phyloP scores from a whole-genome alignment of 2,113 vertebrate genomes.

The Dascyllus trimaculatus region DNA sequence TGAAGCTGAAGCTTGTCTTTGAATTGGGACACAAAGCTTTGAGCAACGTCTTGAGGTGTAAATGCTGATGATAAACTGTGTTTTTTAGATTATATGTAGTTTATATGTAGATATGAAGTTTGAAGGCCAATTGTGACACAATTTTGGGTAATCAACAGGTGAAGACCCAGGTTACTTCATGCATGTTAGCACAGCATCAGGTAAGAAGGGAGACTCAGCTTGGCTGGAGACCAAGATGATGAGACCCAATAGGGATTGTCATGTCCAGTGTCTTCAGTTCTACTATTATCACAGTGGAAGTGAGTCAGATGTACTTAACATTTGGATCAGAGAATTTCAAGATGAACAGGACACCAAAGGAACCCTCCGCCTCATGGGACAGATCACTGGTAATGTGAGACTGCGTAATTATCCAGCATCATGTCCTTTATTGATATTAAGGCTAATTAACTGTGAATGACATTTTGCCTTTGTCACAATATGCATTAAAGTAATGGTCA shows the following conservation, averaged over 20 bases:
- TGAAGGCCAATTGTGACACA: not conserved
- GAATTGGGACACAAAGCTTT: too few species aligned
- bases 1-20: too few species aligned
- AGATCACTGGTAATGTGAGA: slow-evolving; percentile 81
- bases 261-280: slow-evolving; percentile 90
- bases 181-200: slow-evolving; percentile 81
- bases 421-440: not conserved
- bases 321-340: slow-evolving; percentile 85
- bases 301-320: slow-evolving; percentile 74
- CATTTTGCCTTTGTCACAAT: not conserved
- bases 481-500: not conserved
- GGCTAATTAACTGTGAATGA: not conserved
- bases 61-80: too few species aligned
- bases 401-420: not conserved
- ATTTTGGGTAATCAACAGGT: not conserved
- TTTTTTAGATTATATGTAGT: too few species aligned
- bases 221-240: slow-evolving; percentile 84
- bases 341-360: slow-evolving; percentile 36
- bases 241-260: slow-evolving; percentile 76
- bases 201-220: slow-evolving; percentile 67
- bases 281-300: slow-evolving; percentile 87
- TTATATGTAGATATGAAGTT: too few species aligned
- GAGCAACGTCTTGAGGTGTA: too few species aligned
- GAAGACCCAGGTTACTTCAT: slow-evolving; percentile 78
- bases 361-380: slow-evolving; percentile 64